Evolutionary conservation across 2,113 vertebrate species (phyloP), one percentile per base, ranked within the genome.

Genomic region (Scomber japonicus): DNA sequence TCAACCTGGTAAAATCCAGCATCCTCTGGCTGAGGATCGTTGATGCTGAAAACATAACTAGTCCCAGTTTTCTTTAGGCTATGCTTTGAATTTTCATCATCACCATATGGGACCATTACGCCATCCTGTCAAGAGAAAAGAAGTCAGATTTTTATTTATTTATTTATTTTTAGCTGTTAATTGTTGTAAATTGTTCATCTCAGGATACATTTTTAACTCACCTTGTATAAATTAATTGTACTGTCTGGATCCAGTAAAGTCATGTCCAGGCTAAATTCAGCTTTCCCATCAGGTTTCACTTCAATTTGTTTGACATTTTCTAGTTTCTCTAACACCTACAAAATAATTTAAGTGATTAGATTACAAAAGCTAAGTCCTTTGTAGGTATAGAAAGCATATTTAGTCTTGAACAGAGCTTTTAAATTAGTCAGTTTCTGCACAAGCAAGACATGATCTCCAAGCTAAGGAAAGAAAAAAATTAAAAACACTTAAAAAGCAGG

Each of bases 1-100:
- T 94, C 94, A 82, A 98, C 91, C 87, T 97, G 96, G 83, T 98
- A 99, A 5, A 97, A 30, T 2, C 97, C 97, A 2, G 96, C 95
- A 11, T 99, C 97, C 53, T 96, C 96, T 0, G 92, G 94, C 16
- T 86, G 77, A 81, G 94, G 91, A 19, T 97, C 92, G 0, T 92
- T 96, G 81, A 97, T 89, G 15, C 88, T 95, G 91, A 98, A 98
- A 14, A 75, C 11, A 45, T 96, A 97, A 8, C 77, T 96, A 1
- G 90, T 95, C 14, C 96, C 97, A 16, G 80, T 75, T 51, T 75
- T 89, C 68, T 92, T 92, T 46, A 97, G 90, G 61, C 87, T 91
- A 71, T 95, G 87, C 83, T 96, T 98, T 75, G 88, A 93, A 2
- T 93, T 87, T 57, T 79, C 80, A 69, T 96, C 90, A 0, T 84